A percentile compares a stretch with the other conserved stretches of the same genome.
Conservation (phyloP, 2,113 vertebrate genomes). For the Gallinago media region DNA sequence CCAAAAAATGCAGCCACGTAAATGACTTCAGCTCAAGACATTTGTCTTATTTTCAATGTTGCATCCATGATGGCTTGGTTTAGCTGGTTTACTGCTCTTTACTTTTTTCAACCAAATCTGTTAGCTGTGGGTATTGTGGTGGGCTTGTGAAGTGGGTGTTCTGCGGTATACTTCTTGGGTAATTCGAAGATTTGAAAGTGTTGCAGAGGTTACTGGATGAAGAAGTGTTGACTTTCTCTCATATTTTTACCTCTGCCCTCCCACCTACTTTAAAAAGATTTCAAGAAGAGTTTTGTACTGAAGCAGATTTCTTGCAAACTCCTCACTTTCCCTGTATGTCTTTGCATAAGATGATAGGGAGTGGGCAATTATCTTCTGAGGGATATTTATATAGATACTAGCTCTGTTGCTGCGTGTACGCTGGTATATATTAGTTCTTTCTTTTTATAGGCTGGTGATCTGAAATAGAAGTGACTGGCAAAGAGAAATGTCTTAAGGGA, state of each 20-base stretch:
- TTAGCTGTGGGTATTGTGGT: background rate
- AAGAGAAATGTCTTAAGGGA: constrained; percentile 24
- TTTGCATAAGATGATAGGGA: constrained; percentile 30
- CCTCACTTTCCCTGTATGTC: background rate
- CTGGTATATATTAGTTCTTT: background rate
- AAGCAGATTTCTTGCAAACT: background rate
- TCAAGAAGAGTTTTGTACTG: background rate
- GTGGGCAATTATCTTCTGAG: constrained; percentile 35
- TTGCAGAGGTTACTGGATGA: background rate
- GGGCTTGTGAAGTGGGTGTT: background rate
- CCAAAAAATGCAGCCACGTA: background rate
- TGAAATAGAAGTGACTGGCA: constrained; percentile 58
- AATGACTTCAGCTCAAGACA: background rate
- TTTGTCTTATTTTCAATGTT: background rate
- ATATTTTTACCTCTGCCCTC: background rate
- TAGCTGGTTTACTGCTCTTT: background rate
- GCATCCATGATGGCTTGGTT: background rate
- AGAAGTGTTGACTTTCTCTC: background rate
- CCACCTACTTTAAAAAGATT: background rate
- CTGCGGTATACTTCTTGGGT: background rate
- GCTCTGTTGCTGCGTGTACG: background rate
- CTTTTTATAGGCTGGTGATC: constrained; percentile 49
- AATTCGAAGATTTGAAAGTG: background rate
- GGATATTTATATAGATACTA: constrained; percentile 27
- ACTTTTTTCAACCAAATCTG: background rate